Conservation (phyloP, 2,113 vertebrate species). For the Callipepla squamata region DNA sequence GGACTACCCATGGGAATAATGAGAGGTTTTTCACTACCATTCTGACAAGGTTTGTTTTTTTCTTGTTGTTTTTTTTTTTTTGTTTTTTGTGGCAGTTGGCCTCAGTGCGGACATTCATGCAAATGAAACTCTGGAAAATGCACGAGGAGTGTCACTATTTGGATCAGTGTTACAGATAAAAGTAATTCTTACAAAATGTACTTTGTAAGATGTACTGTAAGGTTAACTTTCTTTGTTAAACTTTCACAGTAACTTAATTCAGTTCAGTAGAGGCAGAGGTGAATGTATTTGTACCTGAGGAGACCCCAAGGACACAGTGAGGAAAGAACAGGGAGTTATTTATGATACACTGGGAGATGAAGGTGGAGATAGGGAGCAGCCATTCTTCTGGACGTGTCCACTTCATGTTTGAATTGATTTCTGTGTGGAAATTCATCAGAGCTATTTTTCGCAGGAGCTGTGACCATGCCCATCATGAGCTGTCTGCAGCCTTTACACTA, state of each 20-base stretch:
- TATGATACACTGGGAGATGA: not conserved
- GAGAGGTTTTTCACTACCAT: not conserved
- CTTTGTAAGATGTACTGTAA: not conserved
- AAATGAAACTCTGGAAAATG: not conserved
- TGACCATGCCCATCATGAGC: not conserved
- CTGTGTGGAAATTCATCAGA: not conserved
- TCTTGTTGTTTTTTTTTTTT: not conserved
- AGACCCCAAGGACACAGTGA: not conserved
- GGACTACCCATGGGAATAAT: not conserved
- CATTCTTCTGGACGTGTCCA: not conserved
- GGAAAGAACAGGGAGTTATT: not conserved
- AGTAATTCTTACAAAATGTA: not conserved
- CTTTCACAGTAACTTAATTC: accelerated
- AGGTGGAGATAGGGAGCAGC: not conserved
- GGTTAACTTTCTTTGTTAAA: too few species aligned
- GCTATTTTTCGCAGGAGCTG: not conserved
- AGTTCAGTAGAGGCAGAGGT: not conserved
- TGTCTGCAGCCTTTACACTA: not conserved
- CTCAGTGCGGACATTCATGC: not conserved
- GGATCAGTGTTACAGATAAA: not conserved
- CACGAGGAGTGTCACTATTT: not conserved
- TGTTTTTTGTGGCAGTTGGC: not conserved
- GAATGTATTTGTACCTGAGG: not conserved
- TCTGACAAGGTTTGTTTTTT: not conserved
- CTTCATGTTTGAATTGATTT: not conserved